Percentiles rank a stretch among this genome's conserved stretches.
Evolutionary conservation across 2,888 invertebrate species (phyloP).

Genomic region (Keiferia lycopersicella): DNA sequence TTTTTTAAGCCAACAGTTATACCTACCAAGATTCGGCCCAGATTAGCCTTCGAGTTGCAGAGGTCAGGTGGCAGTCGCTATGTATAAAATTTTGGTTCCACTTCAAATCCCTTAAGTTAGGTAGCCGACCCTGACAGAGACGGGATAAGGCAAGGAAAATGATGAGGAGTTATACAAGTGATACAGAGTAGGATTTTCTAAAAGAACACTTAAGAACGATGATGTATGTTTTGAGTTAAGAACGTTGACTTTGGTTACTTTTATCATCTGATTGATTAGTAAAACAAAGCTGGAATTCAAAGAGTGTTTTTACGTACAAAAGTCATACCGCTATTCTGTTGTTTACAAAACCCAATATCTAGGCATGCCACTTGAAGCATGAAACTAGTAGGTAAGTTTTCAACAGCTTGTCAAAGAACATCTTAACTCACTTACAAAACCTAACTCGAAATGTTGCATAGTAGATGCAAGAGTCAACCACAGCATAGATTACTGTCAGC

Average conservation of each 20-base stretch:
- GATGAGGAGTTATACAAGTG: too few relatives aligned
- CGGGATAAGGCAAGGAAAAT: too few relatives aligned
- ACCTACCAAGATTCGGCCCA: too few relatives aligned
- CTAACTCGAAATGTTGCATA: neutral
- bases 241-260: neutral
- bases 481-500: slow-evolving; percentile 1
- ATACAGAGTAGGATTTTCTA: too few relatives aligned
- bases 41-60: too few relatives aligned
- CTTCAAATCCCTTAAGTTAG: too few relatives aligned
- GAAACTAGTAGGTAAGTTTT: neutral
- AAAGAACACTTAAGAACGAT: too few relatives aligned
- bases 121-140: too few relatives aligned
- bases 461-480: neutral
- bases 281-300: too few relatives aligned
- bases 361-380: neutral
- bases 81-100: too few relatives aligned
- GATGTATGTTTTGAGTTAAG: neutral
- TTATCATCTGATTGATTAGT: neutral
- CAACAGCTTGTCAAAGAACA: neutral
- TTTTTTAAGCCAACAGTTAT: too few relatives aligned
- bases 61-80: too few relatives aligned
- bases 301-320: neutral
- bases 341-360: neutral
- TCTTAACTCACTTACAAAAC: slow-evolving; percentile 11
- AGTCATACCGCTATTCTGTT: neutral